Conservation (phyloP, 2,888 invertebrate genomes). For the Pediacus dermestoides region DNA sequence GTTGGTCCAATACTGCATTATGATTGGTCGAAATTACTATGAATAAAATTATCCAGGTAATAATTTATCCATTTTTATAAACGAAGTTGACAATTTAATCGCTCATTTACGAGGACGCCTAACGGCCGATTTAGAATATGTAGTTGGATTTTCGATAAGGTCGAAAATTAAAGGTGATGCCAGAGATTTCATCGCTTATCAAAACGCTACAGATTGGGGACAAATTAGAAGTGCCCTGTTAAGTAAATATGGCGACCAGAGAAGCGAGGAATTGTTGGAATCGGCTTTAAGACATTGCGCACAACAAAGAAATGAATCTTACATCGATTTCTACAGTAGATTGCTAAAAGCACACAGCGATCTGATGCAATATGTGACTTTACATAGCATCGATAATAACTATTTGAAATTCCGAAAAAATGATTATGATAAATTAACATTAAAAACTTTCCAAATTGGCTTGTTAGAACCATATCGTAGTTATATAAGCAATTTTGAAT, state of each 20-base stretch:
- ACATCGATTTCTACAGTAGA: not conserved
- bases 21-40: no score
- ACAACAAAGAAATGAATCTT: not conserved
- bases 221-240: constrained; percentile 4
- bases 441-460: no score
- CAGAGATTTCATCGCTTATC: constrained; percentile 9
- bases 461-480: no score
- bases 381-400: no score
- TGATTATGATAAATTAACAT: no score
- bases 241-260: constrained; percentile 10
- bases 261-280: constrained; percentile 10
- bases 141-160: constrained; percentile 5
- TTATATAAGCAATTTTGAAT: no score
- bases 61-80: no score
- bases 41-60: no score
- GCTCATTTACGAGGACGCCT: no score
- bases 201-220: constrained; percentile 9
- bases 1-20: no score
- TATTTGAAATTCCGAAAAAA: no score
- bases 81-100: no score
- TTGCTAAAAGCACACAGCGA: constrained; percentile 1
- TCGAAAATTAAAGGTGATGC: constrained; percentile 11
- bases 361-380: not conserved
- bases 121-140: not conserved
- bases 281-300: constrained; percentile 8